A percentile compares a stretch with the other conserved stretches of the same genome.
Evolutionary conservation across 2,113 vertebrate genomes (phyloP).

Genomic region (Equus quagga): DNA sequence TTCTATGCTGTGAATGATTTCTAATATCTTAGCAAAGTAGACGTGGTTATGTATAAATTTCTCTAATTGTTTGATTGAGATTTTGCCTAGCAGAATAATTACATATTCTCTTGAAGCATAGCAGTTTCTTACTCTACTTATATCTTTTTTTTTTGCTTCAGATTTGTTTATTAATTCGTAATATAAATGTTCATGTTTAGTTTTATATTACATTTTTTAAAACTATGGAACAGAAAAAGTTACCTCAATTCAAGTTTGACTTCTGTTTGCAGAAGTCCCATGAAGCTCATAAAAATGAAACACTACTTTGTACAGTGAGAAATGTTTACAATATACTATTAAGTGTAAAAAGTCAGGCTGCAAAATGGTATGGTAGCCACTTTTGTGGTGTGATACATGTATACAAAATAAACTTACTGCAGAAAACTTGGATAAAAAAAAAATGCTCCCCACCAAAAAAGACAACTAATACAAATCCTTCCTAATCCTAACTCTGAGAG

Average conservation of each 20-base stretch:
- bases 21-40: not conserved
- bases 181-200: constrained; percentile 8
- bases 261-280: not conserved
- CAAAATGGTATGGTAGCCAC: not conserved
- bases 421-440: constrained; percentile 26
- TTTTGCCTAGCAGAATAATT: constrained; percentile 49
- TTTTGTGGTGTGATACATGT: not conserved
- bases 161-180: constrained; percentile 27
- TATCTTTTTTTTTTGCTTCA: not conserved
- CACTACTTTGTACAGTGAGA: not conserved
- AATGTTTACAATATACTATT: constrained; percentile 7
- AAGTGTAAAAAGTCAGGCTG: not conserved
- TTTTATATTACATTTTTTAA: constrained; percentile 5
- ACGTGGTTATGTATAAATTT: not conserved
- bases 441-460: not conserved
- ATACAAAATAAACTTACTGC: not conserved
- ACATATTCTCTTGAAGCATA: not conserved
- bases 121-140: not conserved
- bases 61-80: not conserved
- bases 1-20: constrained; percentile 15
- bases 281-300: constrained; percentile 47
- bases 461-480: not conserved
- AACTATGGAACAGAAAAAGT: not conserved
- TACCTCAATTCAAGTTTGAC: constrained; percentile 1
- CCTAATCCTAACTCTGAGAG: not conserved